phyloP scores from a whole-genome alignment of 2,888 invertebrate genomes.

The Ophion obscuratus region DNA sequence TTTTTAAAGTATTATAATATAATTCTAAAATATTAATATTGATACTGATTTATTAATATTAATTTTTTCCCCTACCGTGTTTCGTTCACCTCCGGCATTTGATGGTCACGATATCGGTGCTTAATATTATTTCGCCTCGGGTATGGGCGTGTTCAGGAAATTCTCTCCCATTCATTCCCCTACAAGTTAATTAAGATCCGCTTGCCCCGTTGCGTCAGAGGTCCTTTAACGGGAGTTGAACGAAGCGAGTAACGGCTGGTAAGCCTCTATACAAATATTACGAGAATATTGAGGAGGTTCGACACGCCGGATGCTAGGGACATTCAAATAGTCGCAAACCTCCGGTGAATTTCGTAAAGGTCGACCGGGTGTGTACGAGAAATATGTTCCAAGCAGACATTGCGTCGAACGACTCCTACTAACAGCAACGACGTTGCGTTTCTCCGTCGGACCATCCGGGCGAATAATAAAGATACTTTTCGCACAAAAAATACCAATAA shows the following conservation, averaged over 20 bases:
- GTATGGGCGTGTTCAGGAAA: neutral
- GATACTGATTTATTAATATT: too few species aligned
- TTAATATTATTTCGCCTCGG: neutral
- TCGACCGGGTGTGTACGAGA: constrained; percentile 32
- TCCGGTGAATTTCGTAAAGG: neutral
- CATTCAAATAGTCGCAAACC: neutral
- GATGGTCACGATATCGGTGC: neutral
- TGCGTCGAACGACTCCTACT: constrained; percentile 50
- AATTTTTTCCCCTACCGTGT: neutral
- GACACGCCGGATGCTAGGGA: neutral
- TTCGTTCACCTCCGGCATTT: neutral
- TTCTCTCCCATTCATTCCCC: neutral
- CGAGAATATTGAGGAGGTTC: neutral
- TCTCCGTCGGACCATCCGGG: constrained; percentile 10
- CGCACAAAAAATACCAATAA: constrained; percentile 50
- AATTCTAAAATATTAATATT: too few species aligned
- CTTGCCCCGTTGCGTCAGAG: neutral
- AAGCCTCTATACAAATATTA: neutral
- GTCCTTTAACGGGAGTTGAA: neutral
- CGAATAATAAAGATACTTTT: constrained; percentile 39
- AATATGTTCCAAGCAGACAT: constrained; percentile 65
- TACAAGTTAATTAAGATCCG: neutral
- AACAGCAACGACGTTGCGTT: constrained; percentile 25
- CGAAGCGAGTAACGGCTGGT: neutral
- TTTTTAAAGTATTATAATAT: too few species aligned